Base-by-base conservation (phyloP, 2,113 vertebrate species). In the Hemibagrus wyckioides region DNA sequence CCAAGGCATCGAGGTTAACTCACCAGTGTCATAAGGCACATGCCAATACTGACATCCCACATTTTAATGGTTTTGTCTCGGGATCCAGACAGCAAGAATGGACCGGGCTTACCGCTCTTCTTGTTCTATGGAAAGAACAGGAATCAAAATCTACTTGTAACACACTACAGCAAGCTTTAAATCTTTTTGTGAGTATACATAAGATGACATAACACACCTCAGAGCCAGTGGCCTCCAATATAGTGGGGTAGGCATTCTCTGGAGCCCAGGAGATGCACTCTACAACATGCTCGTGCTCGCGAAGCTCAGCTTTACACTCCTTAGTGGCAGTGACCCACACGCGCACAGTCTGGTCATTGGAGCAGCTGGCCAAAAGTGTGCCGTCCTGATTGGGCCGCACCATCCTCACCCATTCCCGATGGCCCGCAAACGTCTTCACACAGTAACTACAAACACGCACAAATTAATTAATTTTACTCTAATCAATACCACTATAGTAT, bases 21-120 rank as follows among this genome's bases (percentile, higher is more conserved):
- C 93, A 99, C 98, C 92, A 99, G 96, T 88, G 99, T 99, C 97
- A 99, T 99, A 98, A 99, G 97, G 97, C 99, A 99, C 97, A 98
- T 97, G 95, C 98, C 97, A 95, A 93, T 89, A 82, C 90, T 89
- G 75, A 89, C 88, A 50, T 89, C 88, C 90, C 90, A 90, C 90
- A 90, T 89, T 77, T 90, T 90, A 77, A 90, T 90, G 61, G 86
- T 90, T 86, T 88, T 87, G 63, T 91, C 87, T 87, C 87, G 81
- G 92, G 99, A 99, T 93, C 99, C 99, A 89, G 99, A 99, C 79
- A 99, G 96, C 93, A 99, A 96, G 95, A 99, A 99, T 63, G 98
- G 98, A 33, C 98, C 98, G 82, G 98, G 96, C 84, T 99, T 99
- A 87, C 98, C 98, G 91, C 97, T 99, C 94, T 99, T 99, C 95